phyloP scores from a whole-genome alignment of 2,797 vertebrate genomes.

The Telmatherina bonti region DNA sequence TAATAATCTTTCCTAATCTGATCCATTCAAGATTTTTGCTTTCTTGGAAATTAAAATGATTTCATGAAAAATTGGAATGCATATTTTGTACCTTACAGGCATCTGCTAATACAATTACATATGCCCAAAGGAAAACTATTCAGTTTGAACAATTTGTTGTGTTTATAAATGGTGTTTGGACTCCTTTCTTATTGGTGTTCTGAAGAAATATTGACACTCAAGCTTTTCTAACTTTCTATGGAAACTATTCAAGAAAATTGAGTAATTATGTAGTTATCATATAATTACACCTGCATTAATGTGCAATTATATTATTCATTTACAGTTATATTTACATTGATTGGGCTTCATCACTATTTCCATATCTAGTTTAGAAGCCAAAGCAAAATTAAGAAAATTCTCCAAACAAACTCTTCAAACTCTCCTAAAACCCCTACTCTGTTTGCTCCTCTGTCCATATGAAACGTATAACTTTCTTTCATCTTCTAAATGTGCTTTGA shows the following conservation, averaged over 20 bases:
- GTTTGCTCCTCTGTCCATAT: constrained; percentile 24
- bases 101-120: constrained; percentile 32
- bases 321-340: constrained; percentile 1
- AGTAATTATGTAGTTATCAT: too few relatives aligned
- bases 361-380: constrained; percentile 6
- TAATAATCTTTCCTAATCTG: constrained; percentile 62
- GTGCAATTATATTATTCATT: constrained; percentile 33
- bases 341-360: constrained; percentile 15
- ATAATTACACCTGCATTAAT: constrained; percentile 15
- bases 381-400: constrained; percentile 9
- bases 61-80: constrained; percentile 35
- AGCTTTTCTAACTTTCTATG: not conserved
- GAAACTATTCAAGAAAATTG: constrained; percentile 6
- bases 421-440: constrained; percentile 7
- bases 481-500: constrained; percentile 13
- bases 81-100: constrained; percentile 16
- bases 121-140: constrained; percentile 12
- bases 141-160: constrained; percentile 15
- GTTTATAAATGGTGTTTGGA: constrained; percentile 13
- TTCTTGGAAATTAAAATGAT: constrained; percentile 60
- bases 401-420: constrained; percentile 23
- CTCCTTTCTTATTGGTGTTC: not conserved
- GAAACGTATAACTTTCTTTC: constrained; percentile 9
- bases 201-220: not conserved
- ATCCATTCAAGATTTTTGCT: constrained; percentile 59